Evolutionary conservation across 2,113 vertebrate species (phyloP).

Genomic region (Trogon melanurus): DNA sequence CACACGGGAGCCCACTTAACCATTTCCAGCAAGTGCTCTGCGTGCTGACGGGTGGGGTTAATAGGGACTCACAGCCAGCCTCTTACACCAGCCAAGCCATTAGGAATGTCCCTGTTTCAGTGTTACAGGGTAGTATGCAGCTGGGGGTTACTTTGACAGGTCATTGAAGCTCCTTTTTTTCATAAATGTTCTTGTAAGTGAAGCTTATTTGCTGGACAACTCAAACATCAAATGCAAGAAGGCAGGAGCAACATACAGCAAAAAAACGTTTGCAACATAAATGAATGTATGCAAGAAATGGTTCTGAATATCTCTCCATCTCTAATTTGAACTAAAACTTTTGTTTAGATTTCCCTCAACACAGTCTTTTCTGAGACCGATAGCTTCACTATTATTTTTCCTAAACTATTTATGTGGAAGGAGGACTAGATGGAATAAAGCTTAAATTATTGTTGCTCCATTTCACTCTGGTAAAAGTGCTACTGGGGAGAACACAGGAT

Average conservation of each 20-base stretch:
- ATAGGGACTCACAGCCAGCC: background rate
- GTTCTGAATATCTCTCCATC: background rate
- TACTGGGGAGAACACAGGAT: slow-evolving; percentile 8
- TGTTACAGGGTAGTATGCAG: background rate
- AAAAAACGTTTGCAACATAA: background rate
- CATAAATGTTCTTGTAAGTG: background rate
- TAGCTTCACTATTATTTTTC: background rate
- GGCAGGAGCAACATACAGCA: background rate
- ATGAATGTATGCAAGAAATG: background rate
- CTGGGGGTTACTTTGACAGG: background rate
- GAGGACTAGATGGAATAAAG: background rate
- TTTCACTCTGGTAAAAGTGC: slow-evolving; percentile 44
- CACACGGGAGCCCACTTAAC: background rate
- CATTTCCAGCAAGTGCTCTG: background rate
- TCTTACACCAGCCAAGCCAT: background rate
- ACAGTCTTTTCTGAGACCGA: background rate
- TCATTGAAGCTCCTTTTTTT: background rate
- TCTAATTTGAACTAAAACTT: background rate
- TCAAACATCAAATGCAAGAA: background rate
- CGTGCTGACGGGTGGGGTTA: background rate
- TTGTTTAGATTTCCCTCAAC: background rate
- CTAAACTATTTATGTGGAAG: background rate
- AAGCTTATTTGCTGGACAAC: background rate
- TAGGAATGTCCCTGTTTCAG: accelerated
- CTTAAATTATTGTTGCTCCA: slow-evolving; percentile 24